Conservation (phyloP, 2,797 vertebrate genomes). For the Typhlichthys eigenmanni region DNA sequence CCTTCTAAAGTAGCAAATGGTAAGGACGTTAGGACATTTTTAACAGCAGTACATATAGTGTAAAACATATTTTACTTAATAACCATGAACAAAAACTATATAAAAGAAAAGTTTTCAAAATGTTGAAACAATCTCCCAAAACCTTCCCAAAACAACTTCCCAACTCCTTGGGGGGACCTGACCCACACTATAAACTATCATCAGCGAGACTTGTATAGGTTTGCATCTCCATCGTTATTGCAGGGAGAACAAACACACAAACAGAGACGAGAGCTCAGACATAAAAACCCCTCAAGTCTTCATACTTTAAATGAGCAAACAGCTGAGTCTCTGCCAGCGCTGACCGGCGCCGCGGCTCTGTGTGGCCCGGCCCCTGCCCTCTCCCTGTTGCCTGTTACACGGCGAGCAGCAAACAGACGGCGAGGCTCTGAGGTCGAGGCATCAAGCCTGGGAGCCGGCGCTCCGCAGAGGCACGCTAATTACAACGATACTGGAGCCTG, state of each 20-base stretch:
- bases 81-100: too few species aligned
- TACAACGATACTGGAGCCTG: constrained; percentile 77
- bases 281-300: constrained; percentile 34
- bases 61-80: too few species aligned
- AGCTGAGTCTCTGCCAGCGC: constrained; percentile 63
- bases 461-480: constrained; percentile 67
- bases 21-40: too few species aligned
- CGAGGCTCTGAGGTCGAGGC: constrained; percentile 69
- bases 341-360: constrained; percentile 48
- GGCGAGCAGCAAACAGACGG: constrained; percentile 66
- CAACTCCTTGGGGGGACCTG: neutral
- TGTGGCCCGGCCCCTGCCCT: constrained; percentile 62
- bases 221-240: constrained; percentile 11
- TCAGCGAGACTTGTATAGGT: constrained; percentile 13
- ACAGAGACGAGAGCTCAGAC: neutral
- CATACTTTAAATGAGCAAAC: constrained; percentile 70
- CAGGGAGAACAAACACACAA: constrained; percentile 42
- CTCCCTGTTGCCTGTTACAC: constrained; percentile 49
- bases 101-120: too few species aligned
- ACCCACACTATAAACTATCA: constrained; percentile 12
- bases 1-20: too few species aligned
- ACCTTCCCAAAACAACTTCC: too few species aligned
- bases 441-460: constrained; percentile 56
- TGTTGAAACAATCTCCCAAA: too few species aligned
- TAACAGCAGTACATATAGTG: too few species aligned